Conservation (phyloP, 2,113 vertebrate species). For the Prunella fulvescens region DNA sequence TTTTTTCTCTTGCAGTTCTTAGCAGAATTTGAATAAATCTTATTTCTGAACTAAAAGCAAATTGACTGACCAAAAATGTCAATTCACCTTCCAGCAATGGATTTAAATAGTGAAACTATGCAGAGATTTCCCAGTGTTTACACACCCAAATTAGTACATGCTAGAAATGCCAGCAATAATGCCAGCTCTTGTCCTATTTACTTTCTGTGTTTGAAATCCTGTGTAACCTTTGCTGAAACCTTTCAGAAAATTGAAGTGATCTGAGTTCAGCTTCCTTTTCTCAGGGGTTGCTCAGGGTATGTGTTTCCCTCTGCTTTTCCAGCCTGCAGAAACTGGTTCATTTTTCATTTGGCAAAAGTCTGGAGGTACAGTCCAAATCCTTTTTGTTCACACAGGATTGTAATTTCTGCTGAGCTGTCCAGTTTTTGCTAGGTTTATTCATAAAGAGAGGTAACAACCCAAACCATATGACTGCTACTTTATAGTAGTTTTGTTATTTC, state of each 20-base stretch:
- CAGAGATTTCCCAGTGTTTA: not conserved
- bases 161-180: slow-evolving; percentile 36
- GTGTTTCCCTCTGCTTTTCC: not conserved
- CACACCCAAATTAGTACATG: not conserved
- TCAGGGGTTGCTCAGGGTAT: not conserved
- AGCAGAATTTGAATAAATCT: not conserved
- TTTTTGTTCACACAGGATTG: not conserved
- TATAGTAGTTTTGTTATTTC: not conserved
- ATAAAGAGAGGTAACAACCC: not conserved
- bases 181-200: not conserved
- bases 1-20: not conserved
- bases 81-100: not conserved
- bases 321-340: not conserved
- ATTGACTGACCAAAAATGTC: slow-evolving; percentile 3
- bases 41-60: not conserved
- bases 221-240: slow-evolving; percentile 41
- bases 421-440: not conserved
- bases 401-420: not conserved
- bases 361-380: not conserved
- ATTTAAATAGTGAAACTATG: slow-evolving; percentile 10
- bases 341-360: not conserved
- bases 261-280: not conserved
- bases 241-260: not conserved
- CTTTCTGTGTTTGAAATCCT: not conserved
- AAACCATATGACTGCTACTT: not conserved